Percentiles rank a stretch among this genome's conserved stretches.
phyloP scores from a whole-genome alignment of 2,113 vertebrate genomes.

The Centropristis striata region DNA sequence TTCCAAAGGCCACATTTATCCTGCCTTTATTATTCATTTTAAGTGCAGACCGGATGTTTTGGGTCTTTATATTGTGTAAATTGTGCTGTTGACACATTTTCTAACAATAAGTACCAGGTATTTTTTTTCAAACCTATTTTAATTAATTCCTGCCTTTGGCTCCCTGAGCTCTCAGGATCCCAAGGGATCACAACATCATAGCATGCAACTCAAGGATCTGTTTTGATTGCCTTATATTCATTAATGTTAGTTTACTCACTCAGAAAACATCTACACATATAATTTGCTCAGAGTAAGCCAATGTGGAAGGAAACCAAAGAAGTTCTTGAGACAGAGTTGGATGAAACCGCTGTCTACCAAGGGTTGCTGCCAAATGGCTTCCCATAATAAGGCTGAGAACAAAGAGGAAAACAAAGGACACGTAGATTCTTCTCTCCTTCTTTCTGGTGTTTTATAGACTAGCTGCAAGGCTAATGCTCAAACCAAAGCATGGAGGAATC shows the following conservation, averaged over 20 bases:
- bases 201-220: constrained; percentile 16
- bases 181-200: constrained; percentile 1
- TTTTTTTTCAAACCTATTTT: constrained; percentile 22
- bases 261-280: constrained; percentile 41
- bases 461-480: constrained; percentile 65
- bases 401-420: constrained; percentile 72
- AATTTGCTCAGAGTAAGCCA: constrained; percentile 25
- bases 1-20: constrained; percentile 14
- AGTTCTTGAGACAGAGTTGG: constrained; percentile 24
- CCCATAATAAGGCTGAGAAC: constrained; percentile 71
- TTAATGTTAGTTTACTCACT: constrained; percentile 39
- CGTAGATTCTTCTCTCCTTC: constrained; percentile 56
- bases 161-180: constrained; percentile 2
- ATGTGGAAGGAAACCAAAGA: constrained; percentile 38
- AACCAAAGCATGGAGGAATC: constrained; percentile 66
- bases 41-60: constrained; percentile 4
- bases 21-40: background rate
- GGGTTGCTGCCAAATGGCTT: constrained; percentile 45
- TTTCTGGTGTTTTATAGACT: constrained; percentile 74
- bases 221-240: constrained; percentile 21
- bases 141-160: constrained; percentile 15
- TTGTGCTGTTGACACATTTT: constrained; percentile 20
- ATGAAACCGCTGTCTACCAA: constrained; percentile 48
- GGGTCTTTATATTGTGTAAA: constrained; percentile 5
- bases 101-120: constrained; percentile 9